These are phyloP conservation scores for Rhaphigaster nebulosa DNA, from an alignment of 2,888 invertebrate genomes.

Conservation along the genomic window DNA sequence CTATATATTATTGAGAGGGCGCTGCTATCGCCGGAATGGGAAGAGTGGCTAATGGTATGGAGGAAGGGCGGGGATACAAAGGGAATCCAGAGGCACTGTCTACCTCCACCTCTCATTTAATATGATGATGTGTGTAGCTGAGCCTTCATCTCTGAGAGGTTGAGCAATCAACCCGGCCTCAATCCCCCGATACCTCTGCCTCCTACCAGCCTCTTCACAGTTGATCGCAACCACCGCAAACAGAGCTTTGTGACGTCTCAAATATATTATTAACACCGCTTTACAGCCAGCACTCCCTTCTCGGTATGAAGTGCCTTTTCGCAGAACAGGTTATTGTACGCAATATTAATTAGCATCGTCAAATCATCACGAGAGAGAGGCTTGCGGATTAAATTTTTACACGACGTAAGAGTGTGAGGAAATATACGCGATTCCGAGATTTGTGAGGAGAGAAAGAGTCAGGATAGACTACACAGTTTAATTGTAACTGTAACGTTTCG, in stretches of 20 bases:
- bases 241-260: conserved; percentile 1
- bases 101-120: conserved; percentile 3
- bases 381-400: background rate
- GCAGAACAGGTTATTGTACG: background rate
- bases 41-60: conserved; percentile 16
- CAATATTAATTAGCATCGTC: background rate
- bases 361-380: background rate
- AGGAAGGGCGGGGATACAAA: background rate
- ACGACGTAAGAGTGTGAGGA: too few species aligned
- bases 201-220: conserved; percentile 1
- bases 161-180: background rate
- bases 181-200: background rate
- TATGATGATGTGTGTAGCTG: conserved; percentile 35
- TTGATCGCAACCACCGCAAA: background rate
- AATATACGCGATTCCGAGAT: too few species aligned
- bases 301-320: background rate
- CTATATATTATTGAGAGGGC: background rate
- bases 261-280: background rate
- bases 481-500: too few species aligned
- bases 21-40: background rate
- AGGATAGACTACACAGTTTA: background rate
- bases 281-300: background rate
- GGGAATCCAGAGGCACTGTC: conserved; percentile 32
- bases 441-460: background rate
- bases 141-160: conserved; percentile 4